These are phyloP conservation scores for Phalacrocorax brasilianus DNA, from an alignment of 2,113 vertebrate species.

Conservation along the genomic window DNA sequence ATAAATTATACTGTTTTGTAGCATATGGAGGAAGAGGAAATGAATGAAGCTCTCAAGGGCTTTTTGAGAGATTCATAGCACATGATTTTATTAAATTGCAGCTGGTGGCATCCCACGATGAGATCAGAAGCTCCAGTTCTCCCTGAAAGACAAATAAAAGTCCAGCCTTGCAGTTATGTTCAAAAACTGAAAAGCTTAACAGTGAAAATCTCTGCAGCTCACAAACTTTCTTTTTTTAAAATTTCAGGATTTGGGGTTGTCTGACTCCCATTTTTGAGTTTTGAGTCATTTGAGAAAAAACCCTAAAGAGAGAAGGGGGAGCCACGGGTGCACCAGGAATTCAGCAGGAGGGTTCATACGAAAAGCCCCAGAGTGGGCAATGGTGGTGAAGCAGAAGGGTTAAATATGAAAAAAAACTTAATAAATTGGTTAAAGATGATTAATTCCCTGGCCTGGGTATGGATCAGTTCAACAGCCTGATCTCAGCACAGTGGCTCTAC, in stretches of 20 bases:
- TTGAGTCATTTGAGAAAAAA: neutral
- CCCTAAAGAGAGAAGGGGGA: neutral
- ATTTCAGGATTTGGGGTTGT: neutral
- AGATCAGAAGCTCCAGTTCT: neutral
- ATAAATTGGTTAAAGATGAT: neutral
- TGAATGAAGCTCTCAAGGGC: neutral
- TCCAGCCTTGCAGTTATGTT: neutral
- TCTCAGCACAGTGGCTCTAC: accelerated
- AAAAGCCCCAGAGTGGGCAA: neutral
- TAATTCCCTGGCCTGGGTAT: neutral
- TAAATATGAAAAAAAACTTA: neutral
- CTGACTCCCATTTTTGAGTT: neutral
- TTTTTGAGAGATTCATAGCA: neutral
- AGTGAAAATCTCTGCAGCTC: neutral
- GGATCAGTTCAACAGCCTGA: neutral
- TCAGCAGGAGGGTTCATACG: neutral
- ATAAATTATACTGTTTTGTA: neutral
- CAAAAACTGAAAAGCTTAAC: neutral
- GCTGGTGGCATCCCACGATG: neutral
- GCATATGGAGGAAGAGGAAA: neutral
- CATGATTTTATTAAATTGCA: neutral
- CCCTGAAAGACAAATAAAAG: neutral
- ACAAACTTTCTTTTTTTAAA: neutral
- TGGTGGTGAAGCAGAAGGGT: neutral
- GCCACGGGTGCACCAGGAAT: neutral